A percentile compares a stretch with the other conserved stretches of the same genome.
Conservation (phyloP, 2,797 vertebrate genomes). For the Nyctalus aviator region DNA sequence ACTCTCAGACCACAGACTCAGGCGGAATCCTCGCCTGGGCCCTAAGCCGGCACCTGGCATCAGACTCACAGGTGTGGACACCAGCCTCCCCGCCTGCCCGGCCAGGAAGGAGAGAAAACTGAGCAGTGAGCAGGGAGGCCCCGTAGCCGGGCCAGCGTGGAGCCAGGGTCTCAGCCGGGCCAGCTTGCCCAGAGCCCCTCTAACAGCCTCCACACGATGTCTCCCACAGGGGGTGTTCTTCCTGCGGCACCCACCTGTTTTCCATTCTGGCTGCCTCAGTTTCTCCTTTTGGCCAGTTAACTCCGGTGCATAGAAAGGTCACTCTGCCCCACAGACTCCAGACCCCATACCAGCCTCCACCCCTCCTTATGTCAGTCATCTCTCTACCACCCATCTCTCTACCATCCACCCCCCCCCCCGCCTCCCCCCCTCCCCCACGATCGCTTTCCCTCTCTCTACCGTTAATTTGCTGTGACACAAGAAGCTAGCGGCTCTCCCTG, state of each 20-base stretch:
- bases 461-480: neutral
- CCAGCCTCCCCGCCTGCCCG: fast-evolving
- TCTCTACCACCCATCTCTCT: neutral
- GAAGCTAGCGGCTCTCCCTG: neutral
- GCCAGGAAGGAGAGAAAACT: neutral
- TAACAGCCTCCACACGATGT: fast-evolving
- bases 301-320: too few species aligned
- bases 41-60: fast-evolving
- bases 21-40: fast-evolving
- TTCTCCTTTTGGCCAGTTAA: neutral
- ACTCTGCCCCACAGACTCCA: neutral
- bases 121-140: neutral
- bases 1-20: neutral
- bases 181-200: neutral
- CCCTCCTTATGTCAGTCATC: neutral
- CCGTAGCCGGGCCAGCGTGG: neutral
- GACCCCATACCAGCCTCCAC: neutral
- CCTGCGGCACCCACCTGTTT: neutral
- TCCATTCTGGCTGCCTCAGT: neutral
- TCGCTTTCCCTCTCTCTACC: neutral
- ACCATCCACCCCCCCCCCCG: neutral
- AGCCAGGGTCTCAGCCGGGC: neutral
- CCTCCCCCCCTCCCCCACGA: too few species aligned
- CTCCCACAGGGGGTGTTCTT: too few species aligned
- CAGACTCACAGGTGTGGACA: fast-evolving